A percentile compares a stretch with the other conserved stretches of the same genome.
These are phyloP conservation scores for Phoebastria nigripes DNA, from an alignment of 2,797 vertebrate species.

Conservation along the genomic window DNA sequence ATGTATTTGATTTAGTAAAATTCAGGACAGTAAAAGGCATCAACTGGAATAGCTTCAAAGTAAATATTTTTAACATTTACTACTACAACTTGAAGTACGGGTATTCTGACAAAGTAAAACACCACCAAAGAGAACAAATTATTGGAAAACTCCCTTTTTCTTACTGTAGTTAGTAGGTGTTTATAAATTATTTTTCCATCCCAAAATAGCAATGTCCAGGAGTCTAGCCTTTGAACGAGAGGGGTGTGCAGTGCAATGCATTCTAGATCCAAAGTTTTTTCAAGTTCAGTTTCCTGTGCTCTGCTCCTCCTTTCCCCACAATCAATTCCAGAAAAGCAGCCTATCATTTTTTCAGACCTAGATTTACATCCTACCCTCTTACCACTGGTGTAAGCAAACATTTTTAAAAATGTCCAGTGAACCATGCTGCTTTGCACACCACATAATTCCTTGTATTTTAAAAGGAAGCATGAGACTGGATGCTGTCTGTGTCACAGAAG, in stretches of 20 bases:
- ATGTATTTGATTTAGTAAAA: conserved; percentile 11
- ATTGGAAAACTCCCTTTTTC: neutral
- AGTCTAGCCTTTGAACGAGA: neutral
- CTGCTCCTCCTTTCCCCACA: neutral
- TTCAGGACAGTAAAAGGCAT: conserved; percentile 6
- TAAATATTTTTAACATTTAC: conserved; percentile 18
- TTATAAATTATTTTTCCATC: neutral
- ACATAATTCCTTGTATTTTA: neutral
- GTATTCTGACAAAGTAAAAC: neutral
- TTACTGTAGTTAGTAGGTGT: neutral
- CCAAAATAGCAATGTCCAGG: neutral
- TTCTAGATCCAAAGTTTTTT: neutral
- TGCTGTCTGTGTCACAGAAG: neutral
- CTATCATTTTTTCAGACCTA: neutral
- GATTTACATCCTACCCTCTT: neutral
- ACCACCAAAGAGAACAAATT: neutral
- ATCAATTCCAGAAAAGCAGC: neutral
- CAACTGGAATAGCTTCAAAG: neutral
- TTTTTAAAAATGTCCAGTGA: neutral
- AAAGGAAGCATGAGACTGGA: neutral
- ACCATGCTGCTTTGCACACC: neutral
- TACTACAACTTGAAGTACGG: neutral
- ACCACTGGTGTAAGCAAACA: neutral
- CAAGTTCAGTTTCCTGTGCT: neutral
- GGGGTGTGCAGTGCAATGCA: neutral